Evolutionary conservation across 2,113 vertebrate genomes (phyloP).

Genomic region (Coregonus clupeaformis): DNA sequence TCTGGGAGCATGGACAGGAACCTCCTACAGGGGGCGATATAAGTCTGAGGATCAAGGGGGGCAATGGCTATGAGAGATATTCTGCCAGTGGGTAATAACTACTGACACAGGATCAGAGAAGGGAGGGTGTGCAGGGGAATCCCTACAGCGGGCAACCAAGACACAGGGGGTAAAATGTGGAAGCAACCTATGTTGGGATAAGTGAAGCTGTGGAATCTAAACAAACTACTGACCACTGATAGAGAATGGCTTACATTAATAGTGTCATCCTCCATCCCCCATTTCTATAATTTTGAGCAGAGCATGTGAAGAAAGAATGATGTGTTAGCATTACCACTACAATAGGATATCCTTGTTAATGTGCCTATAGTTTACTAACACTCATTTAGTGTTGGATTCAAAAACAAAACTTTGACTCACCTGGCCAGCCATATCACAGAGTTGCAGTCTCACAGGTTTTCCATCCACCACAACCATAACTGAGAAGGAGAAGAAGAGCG

Average conservation of each 20-base stretch:
- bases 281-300: constrained; percentile 44
- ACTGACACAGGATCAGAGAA: background rate
- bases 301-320: background rate
- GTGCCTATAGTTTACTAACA: background rate
- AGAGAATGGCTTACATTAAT: constrained; percentile 56
- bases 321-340: background rate
- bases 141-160: constrained; percentile 17
- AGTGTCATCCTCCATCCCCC: constrained; percentile 59
- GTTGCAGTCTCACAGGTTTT: constrained; percentile 85
- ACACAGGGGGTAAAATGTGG: constrained; percentile 7
- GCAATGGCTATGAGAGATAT: background rate
- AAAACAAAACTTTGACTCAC: constrained; percentile 68
- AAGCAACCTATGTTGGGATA: background rate
- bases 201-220: background rate
- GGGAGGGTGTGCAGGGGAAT: background rate
- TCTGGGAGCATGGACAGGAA: background rate
- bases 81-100: background rate
- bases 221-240: constrained; percentile 1
- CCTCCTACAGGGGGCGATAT: constrained; percentile 38
- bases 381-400: background rate
- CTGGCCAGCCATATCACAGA: constrained; percentile 93
- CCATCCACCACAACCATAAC: constrained; percentile 89
- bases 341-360: background rate
- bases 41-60: background rate
- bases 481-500: constrained; percentile 43